A percentile compares a stretch with the other conserved stretches of the same genome.
Evolutionary conservation across 2,797 vertebrate genomes (phyloP).

Genomic region (Acrossocheilus wenchowensis): DNA sequence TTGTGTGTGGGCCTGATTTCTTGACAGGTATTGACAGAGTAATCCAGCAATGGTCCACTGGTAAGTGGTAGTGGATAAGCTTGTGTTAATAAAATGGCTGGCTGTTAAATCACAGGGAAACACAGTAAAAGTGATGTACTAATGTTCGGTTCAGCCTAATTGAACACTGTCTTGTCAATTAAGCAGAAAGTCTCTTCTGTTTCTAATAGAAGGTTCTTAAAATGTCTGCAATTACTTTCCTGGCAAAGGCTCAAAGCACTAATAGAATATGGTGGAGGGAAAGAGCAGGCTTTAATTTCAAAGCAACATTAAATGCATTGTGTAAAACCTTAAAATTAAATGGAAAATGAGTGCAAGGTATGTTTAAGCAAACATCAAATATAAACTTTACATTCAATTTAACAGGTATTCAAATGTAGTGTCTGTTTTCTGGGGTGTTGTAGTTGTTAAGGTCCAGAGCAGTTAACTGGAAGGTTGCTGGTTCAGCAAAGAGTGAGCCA

Average conservation of each 20-base stretch:
- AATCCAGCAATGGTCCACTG: conserved; percentile 28
- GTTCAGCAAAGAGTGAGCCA: conserved; percentile 20
- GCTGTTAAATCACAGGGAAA: conserved; percentile 76
- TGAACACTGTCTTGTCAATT: conserved; percentile 80
- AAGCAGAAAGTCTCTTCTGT: conserved; percentile 73
- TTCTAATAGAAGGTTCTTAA: conserved; percentile 67
- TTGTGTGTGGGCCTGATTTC: conserved; percentile 1
- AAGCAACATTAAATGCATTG: conserved; percentile 12
- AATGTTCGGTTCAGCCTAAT: conserved; percentile 82
- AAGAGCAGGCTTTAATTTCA: conserved; percentile 17
- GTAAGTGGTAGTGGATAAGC: conserved; percentile 23
- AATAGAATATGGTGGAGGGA: conserved; percentile 60
- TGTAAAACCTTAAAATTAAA: background rate
- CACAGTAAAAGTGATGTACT: conserved; percentile 77
- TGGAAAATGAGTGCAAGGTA: background rate
- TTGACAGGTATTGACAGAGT: conserved; percentile 32
- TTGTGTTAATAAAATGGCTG: conserved; percentile 75
- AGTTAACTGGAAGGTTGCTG: background rate
- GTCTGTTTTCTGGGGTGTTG: background rate
- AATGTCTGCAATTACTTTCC: conserved; percentile 73
- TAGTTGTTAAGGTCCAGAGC: background rate
- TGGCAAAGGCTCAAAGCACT: conserved; percentile 68
- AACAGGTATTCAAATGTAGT: background rate
- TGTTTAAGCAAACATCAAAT: background rate
- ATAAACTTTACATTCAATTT: background rate